phyloP scores from a whole-genome alignment of 2,113 vertebrate genomes.

The Cryptotis parvus region DNA sequence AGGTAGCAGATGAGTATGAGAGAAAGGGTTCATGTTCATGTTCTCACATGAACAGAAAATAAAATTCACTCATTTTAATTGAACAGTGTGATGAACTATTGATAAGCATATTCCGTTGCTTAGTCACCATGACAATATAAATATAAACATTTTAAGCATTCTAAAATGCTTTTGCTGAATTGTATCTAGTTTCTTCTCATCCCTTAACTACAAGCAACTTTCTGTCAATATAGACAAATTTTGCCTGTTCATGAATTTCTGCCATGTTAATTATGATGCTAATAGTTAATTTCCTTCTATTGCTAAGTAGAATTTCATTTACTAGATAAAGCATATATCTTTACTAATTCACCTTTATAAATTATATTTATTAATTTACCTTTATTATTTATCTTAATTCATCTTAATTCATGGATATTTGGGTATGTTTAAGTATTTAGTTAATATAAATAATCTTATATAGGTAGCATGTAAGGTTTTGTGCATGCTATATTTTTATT shows the following conservation, averaged over 20 bases:
- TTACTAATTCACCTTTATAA: not conserved
- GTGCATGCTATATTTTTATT: not conserved
- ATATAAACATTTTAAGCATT: not conserved
- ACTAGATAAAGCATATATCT: not conserved
- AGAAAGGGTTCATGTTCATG: not conserved
- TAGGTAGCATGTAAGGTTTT: not conserved
- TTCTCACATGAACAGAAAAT: not conserved
- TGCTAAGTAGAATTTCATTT: not conserved
- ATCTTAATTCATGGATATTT: not conserved
- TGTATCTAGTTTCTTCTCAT: not conserved
- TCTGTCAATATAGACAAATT: not conserved
- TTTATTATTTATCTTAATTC: too few relatives aligned
- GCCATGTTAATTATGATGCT: not conserved
- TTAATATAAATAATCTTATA: not conserved
- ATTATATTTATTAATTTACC: too few relatives aligned
- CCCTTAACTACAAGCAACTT: not conserved
- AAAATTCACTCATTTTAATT: not conserved
- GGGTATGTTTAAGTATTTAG: not conserved
- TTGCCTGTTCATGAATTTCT: not conserved
- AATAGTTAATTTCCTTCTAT: not conserved
- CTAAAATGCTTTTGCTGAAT: not conserved
- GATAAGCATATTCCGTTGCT: not conserved
- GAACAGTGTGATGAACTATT: not conserved
- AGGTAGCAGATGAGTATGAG: not conserved
- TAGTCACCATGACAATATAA: not conserved